Conservation (phyloP, 2,113 vertebrate genomes). For the Neotoma lepida region DNA sequence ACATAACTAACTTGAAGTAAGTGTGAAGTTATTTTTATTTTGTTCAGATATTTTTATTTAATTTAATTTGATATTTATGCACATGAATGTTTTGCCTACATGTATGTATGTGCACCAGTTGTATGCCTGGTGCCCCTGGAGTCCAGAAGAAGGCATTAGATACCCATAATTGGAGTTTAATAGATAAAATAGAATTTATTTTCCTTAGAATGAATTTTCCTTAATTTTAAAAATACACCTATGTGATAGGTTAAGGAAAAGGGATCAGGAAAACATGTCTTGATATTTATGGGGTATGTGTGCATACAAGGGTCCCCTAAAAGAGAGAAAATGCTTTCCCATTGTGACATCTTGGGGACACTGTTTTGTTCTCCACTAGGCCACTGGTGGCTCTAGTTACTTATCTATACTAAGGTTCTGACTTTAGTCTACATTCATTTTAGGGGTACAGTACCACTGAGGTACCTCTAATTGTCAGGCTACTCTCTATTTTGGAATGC, state of each 20-base stretch:
- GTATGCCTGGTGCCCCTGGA: too few species aligned
- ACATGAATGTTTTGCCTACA: too few species aligned
- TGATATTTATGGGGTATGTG: neutral
- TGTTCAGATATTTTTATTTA: too few species aligned
- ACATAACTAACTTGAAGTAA: too few species aligned
- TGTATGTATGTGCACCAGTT: too few species aligned
- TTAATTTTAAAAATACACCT: neutral
- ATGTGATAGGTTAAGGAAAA: neutral
- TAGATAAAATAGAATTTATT: conserved; percentile 1
- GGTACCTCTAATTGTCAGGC: neutral
- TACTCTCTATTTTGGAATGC: neutral
- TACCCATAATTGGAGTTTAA: too few species aligned
- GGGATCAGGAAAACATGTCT: neutral
- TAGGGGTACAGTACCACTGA: neutral
- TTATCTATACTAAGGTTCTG: too few species aligned
- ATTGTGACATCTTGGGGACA: neutral
- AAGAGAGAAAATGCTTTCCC: neutral
- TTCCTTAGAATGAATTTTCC: neutral
- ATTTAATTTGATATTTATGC: too few species aligned
- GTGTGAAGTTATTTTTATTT: too few species aligned
- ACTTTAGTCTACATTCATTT: conserved; percentile 33
- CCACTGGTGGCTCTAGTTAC: neutral
- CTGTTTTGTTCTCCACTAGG: neutral
- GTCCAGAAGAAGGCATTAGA: too few species aligned
- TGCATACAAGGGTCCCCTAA: neutral